These are phyloP conservation scores for Eudemis profundana DNA, from an alignment of 2,888 invertebrate genomes.

Conservation along the genomic window DNA sequence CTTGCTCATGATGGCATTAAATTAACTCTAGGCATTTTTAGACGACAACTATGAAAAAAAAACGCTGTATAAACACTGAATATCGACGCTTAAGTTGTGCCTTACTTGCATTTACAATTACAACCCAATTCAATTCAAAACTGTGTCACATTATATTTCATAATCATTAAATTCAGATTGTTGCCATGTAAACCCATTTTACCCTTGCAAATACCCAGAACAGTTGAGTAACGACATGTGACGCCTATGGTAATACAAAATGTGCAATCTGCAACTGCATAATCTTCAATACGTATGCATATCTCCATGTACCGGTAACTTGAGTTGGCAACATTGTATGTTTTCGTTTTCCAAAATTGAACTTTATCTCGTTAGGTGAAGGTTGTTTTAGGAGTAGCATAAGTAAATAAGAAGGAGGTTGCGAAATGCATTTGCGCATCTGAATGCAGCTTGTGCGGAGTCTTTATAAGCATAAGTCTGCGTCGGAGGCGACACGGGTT, in stretches of 20 bases:
- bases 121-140: not conserved
- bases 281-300: constrained; percentile 40
- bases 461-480: constrained; percentile 76
- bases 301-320: constrained; percentile 5
- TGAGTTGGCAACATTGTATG: constrained; percentile 5
- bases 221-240: constrained; percentile 62
- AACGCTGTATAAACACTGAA: too few relatives aligned
- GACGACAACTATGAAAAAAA: too few relatives aligned
- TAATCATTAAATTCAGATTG: constrained; percentile 9
- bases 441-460: constrained; percentile 58
- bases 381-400: constrained; percentile 3
- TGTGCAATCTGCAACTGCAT: constrained; percentile 53
- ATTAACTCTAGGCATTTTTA: too few relatives aligned
- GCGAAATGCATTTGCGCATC: constrained; percentile 48
- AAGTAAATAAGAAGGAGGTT: not conserved
- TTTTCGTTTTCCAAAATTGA: not conserved
- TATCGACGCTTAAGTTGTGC: too few relatives aligned
- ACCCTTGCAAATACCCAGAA: constrained; percentile 51
- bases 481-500: constrained; percentile 78
- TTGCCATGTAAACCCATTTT: constrained; percentile 51
- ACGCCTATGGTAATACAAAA: constrained; percentile 76
- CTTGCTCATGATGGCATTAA: too few relatives aligned
- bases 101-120: too few relatives aligned
- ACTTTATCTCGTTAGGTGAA: not conserved
- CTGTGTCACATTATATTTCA: not conserved